Evolutionary conservation across 2,113 vertebrate species (phyloP).

Genomic region (Rana temporaria): DNA sequence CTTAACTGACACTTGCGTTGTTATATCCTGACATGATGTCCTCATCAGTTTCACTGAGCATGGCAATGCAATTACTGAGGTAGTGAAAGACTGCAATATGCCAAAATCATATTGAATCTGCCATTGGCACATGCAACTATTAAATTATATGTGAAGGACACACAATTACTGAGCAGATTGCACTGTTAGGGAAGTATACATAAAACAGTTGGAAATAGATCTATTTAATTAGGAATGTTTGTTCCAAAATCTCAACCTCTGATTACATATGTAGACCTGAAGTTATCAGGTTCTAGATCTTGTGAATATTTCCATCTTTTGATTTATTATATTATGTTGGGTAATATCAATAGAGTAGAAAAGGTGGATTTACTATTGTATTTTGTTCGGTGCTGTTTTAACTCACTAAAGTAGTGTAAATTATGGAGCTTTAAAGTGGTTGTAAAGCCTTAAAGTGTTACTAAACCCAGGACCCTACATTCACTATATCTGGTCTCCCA

Average conservation of each 20-base stretch:
- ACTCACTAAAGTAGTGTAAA: too few relatives aligned
- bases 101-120: slow-evolving; percentile 49
- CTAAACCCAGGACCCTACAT: too few relatives aligned
- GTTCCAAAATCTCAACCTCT: background rate
- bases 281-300: background rate
- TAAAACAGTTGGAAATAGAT: slow-evolving; percentile 3
- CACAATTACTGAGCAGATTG: slow-evolving; percentile 36
- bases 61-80: slow-evolving; percentile 48
- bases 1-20: slow-evolving; percentile 19
- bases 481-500: too few relatives aligned
- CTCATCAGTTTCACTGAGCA: slow-evolving; percentile 43
- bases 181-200: slow-evolving; percentile 19
- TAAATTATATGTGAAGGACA: slow-evolving; percentile 53
- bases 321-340: background rate
- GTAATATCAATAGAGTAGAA: too few relatives aligned
- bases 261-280: background rate
- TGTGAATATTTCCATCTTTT: background rate
- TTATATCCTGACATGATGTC: slow-evolving; percentile 48
- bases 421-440: too few relatives aligned
- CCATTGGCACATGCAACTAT: slow-evolving; percentile 47
- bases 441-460: too few relatives aligned
- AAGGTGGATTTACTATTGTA: too few relatives aligned
- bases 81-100: slow-evolving; percentile 35
- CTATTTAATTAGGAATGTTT: slow-evolving; percentile 6
- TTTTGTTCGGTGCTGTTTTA: too few relatives aligned